These are phyloP conservation scores for Neopipo cinnamomea DNA, from an alignment of 2,113 vertebrate genomes.

Conservation along the genomic window DNA sequence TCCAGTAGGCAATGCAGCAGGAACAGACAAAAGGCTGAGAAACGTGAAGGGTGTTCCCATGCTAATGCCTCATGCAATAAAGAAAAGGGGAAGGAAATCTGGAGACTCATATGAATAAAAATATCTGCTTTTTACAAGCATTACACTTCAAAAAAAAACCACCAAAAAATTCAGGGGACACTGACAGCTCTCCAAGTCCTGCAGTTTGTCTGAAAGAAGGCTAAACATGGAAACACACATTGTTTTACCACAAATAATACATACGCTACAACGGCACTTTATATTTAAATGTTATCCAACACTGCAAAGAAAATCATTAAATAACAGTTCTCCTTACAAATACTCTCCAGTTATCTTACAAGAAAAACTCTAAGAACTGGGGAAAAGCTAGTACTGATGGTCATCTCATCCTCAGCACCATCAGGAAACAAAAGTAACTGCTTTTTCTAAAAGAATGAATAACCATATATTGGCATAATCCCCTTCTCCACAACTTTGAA, in stretches of 20 bases:
- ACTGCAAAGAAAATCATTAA: not conserved
- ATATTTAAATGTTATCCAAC: not conserved
- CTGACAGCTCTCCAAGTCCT: not conserved
- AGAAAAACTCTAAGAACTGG: not conserved
- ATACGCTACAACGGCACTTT: not conserved
- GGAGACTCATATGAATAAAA: not conserved
- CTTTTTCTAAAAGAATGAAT: not conserved
- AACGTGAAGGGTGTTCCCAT: conserved; percentile 7
- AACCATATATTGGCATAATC: not conserved
- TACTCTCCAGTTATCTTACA: not conserved
- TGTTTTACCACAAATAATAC: not conserved
- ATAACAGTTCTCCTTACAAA: not conserved
- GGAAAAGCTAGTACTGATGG: not conserved
- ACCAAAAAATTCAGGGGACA: not conserved
- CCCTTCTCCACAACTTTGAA: not conserved
- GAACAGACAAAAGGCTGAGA: conserved; percentile 61
- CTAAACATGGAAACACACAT: not conserved
- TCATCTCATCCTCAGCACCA: not conserved
- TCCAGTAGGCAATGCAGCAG: conserved; percentile 55
- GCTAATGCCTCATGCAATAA: conserved; percentile 29
- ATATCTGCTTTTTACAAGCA: not conserved
- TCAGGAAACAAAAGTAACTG: not conserved
- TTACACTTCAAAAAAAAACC: not conserved
- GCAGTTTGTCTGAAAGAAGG: not conserved
- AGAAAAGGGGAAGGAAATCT: conserved; percentile 49